Evolutionary conservation across 2,797 vertebrate species (phyloP), one percentile per base, ranked within the genome.

Genomic region (Tachyglossus aculeatus): DNA sequence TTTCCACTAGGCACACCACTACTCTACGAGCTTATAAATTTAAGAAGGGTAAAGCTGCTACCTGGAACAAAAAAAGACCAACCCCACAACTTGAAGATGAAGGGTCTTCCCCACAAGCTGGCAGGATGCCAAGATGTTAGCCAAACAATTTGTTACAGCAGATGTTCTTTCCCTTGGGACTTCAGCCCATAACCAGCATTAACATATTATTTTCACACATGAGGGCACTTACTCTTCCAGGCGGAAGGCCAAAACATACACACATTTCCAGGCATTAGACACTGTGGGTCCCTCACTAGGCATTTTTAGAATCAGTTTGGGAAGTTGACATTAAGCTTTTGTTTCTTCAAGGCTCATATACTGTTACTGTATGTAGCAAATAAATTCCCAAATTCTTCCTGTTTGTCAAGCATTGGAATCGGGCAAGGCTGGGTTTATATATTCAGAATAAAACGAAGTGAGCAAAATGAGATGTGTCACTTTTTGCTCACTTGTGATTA

Each of bases 141-240:
- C 71, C 24, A 2, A 78, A 68, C 85, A 84, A 81, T 82, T 82
- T 85, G 83, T 68, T 85, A 78, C 86, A 90, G 84, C 87, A 91
- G 79, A 92, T 80, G 77, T 83, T 82, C 80, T 74, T 79, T 78
- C 81, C 80, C 53, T 68, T 75, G 84, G 80, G 86, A 87, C 71
- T 77, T 56, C 75, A 85, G 86, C 85, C 81, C 86, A 71, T 81
- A 86, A 86, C 29, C 80, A 85, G 83, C 77, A 88, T 86, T 86
- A 89, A 87, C 80, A 86, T 53, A 72, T 90, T 82, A 85, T 83
- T 85, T 86, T 88, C 79, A 88, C 80, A 89, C 84, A 88, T 78
- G 90, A 79, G 83, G 80, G 86, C 82, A 85, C 83, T 87, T 84
- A 85, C 72, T 71, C 76, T 71, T 62, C 81, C 80, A 80, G 80